Evolutionary conservation across 2,888 invertebrate genomes (phyloP).

Genomic region (Coelinius sp.): DNA sequence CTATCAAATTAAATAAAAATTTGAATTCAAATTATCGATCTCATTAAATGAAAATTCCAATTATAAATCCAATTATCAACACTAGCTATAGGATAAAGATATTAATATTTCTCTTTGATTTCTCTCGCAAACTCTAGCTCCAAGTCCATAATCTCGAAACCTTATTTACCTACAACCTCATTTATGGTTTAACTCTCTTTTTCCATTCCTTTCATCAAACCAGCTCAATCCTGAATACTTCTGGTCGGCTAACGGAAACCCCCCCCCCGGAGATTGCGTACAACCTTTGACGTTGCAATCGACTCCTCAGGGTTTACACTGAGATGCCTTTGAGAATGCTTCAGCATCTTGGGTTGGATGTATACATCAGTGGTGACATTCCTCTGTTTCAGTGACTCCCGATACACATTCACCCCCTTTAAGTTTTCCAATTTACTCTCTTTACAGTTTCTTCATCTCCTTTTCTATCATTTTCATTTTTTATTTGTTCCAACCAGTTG

Average conservation of each 20-base stretch:
- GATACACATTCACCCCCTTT: neutral
- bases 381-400: neutral
- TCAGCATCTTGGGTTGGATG: neutral
- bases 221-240: neutral
- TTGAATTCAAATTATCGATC: too few relatives aligned
- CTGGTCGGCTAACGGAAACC: neutral
- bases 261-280: constrained; percentile 25
- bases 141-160: neutral
- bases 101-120: neutral
- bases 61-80: neutral
- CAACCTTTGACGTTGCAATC: constrained; percentile 31
- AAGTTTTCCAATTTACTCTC: constrained; percentile 15
- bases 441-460: constrained; percentile 21
- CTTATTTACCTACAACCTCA: neutral
- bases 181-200: neutral
- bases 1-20: too few relatives aligned
- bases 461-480: constrained; percentile 29
- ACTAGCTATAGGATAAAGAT: too few relatives aligned
- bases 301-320: constrained; percentile 7
- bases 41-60: too few relatives aligned
- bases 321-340: neutral
- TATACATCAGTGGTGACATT: constrained; percentile 3
- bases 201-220: neutral
- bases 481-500: constrained; percentile 20
- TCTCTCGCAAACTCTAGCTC: neutral